Percentiles rank a stretch among this genome's conserved stretches.
phyloP scores from a whole-genome alignment of 2,797 vertebrate species.

The Pseudochirops corinnae region DNA sequence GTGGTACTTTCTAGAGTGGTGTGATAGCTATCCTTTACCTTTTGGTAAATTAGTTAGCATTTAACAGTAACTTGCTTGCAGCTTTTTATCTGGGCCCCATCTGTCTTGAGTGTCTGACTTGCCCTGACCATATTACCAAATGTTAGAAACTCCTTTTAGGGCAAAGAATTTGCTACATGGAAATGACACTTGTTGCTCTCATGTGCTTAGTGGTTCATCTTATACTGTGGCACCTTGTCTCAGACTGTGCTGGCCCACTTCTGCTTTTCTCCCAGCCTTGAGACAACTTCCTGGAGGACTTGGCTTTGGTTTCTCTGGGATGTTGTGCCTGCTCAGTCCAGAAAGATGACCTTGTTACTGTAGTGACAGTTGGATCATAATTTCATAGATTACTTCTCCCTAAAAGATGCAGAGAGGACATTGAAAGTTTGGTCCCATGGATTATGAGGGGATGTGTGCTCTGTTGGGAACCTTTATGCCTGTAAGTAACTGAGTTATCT shows the following conservation, averaged over 20 bases:
- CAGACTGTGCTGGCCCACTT: not conserved
- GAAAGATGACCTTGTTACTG: not conserved
- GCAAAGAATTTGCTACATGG: not conserved
- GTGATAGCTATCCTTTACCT: not conserved
- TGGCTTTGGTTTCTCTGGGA: rapidly evolving
- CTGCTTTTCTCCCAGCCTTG: not conserved
- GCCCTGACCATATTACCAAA: not conserved
- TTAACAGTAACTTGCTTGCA: not conserved
- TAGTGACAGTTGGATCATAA: not conserved
- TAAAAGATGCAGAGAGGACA: not conserved
- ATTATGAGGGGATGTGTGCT: not conserved
- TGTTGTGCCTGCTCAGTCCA: not conserved
- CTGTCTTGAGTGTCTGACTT: not conserved
- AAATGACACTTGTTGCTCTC: not conserved
- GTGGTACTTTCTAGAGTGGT: too few relatives aligned
- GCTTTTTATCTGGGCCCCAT: not conserved
- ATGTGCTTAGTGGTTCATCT: not conserved
- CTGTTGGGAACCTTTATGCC: not conserved
- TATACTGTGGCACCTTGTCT: not conserved
- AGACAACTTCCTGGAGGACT: not conserved
- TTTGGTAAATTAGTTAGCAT: not conserved
- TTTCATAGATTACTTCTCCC: not conserved
- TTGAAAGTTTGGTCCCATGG: not conserved
- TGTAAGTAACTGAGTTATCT: slow-evolving; percentile 9
- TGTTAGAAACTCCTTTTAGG: not conserved